These are phyloP conservation scores for Noturus placidus DNA, from an alignment of 2,113 vertebrate species.

Conservation along the genomic window DNA sequence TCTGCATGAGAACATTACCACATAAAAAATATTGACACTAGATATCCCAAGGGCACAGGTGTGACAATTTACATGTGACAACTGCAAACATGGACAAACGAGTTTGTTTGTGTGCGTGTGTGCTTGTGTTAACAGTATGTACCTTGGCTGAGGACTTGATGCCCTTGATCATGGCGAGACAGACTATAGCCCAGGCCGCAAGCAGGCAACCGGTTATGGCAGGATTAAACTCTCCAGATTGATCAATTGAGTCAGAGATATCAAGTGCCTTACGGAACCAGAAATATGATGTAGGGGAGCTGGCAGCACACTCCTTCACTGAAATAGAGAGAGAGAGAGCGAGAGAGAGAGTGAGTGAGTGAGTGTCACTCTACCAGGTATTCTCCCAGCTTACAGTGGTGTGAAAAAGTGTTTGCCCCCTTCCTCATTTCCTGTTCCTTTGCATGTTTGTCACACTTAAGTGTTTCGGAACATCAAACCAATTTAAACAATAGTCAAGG, in stretches of 20 bases:
- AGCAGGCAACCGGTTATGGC: conserved; percentile 74
- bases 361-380: background rate
- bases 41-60: conserved; percentile 9
- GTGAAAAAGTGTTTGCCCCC: no score
- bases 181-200: conserved; percentile 75
- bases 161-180: conserved; percentile 77
- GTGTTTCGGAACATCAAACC: no score
- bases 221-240: conserved; percentile 69
- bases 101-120: conserved; percentile 20
- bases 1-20: background rate
- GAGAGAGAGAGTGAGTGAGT: background rate
- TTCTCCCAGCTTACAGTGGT: background rate
- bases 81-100: background rate
- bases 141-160: conserved; percentile 82
- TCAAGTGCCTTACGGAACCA: conserved; percentile 83
- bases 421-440: no score
- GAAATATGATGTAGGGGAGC: conserved; percentile 79
- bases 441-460: no score
- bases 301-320: conserved; percentile 75
- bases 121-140: background rate
- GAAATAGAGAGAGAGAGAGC: conserved; percentile 45
- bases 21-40: background rate
- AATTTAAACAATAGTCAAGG: no score
- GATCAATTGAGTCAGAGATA: conserved; percentile 75
- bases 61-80: background rate